Conservation (phyloP, 2,113 vertebrate genomes). For the Hydrochoerus hydrochaeris region DNA sequence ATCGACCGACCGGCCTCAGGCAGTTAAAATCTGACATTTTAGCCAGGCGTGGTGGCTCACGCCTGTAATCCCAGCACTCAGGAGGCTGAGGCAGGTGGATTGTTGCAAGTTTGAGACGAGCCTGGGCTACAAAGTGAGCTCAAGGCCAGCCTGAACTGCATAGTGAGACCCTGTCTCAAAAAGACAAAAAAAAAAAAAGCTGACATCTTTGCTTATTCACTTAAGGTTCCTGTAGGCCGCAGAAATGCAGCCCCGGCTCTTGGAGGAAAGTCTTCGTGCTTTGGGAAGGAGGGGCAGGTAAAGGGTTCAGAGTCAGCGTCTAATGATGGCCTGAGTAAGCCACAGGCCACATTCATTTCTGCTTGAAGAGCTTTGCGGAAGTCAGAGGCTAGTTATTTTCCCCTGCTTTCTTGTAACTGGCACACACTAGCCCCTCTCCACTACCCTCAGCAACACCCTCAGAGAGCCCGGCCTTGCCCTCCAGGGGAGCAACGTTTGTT, state of each 20-base stretch:
- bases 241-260: neutral
- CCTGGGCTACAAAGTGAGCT: too few relatives aligned
- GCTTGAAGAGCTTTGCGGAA: slow-evolving; percentile 29
- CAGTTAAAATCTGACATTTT: slow-evolving; percentile 1
- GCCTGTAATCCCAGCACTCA: too few relatives aligned
- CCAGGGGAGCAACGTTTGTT: neutral
- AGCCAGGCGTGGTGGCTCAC: too few relatives aligned
- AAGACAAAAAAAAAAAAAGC: too few relatives aligned
- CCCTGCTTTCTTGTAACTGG: slow-evolving; percentile 1
- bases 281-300: neutral
- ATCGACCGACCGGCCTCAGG: too few relatives aligned
- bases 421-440: neutral
- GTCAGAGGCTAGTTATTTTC: slow-evolving; percentile 38
- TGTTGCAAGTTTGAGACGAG: too few relatives aligned
- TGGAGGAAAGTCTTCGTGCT: neutral
- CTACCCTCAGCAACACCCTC: neutral
- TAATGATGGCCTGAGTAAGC: slow-evolving; percentile 65
- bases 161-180: too few relatives aligned
- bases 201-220: slow-evolving; percentile 8
- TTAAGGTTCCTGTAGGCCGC: slow-evolving; percentile 43
- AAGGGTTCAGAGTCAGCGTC: slow-evolving; percentile 53
- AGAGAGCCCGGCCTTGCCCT: neutral
- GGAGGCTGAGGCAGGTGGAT: too few relatives aligned
- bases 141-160: too few relatives aligned
- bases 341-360: slow-evolving; percentile 57